A percentile compares a stretch with the other conserved stretches of the same genome.
phyloP scores from a whole-genome alignment of 37 sponge, comb jelly and placozoan genomes.

The Aphrocallistes beatrix region DNA sequence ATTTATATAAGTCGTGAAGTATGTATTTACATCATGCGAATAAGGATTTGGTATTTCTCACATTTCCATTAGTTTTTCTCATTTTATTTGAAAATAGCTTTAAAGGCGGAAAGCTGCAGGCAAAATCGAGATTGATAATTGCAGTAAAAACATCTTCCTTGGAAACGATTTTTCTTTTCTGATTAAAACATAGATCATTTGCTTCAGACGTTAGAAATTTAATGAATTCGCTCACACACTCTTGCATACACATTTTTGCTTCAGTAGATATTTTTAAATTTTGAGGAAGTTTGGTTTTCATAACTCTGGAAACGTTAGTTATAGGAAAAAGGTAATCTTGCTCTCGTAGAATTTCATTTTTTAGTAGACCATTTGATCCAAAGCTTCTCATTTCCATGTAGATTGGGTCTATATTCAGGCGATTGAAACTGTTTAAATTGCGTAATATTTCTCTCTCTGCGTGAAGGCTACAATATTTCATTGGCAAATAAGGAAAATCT shows the following conservation, averaged over 20 bases:
- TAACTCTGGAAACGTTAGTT: not conserved
- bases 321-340: conserved; percentile 15
- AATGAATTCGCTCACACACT: conserved; percentile 3
- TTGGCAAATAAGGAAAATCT: not conserved
- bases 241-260: conserved; percentile 7
- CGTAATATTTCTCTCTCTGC: not conserved
- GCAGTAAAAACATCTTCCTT: not conserved
- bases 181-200: not conserved
- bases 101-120: too few relatives aligned
- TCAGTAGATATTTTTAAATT: not conserved
- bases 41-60: too few relatives aligned
- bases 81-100: too few relatives aligned
- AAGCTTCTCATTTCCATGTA: not conserved
- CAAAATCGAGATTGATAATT: not conserved
- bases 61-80: too few relatives aligned
- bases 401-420: not conserved
- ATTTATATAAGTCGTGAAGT: too few relatives aligned
- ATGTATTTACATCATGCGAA: too few relatives aligned
- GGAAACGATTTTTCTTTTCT: not conserved
- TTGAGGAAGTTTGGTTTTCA: not conserved
- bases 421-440: too few relatives aligned
- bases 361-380: too few relatives aligned
- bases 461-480: not conserved
- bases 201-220: not conserved
- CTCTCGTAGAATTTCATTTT: not conserved